Percentiles rank a stretch among this genome's conserved stretches.
phyloP scores from a whole-genome alignment of 2,113 vertebrate species.

The Lophura nycthemera region DNA sequence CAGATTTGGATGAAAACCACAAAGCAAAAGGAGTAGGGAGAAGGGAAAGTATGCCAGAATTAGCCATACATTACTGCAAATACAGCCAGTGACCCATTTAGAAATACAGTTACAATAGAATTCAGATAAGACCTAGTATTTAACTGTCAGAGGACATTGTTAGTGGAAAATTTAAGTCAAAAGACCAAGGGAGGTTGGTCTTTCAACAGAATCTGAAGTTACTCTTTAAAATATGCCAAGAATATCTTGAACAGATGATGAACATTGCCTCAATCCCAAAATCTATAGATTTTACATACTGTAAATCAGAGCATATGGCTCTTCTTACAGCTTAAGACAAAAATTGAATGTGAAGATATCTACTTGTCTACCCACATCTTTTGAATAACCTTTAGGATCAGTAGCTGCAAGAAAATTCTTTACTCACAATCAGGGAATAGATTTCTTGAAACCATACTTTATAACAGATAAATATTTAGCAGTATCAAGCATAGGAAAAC shows the following conservation, averaged over 20 bases:
- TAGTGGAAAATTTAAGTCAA: neutral
- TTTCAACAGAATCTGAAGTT: neutral
- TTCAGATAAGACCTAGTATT: neutral
- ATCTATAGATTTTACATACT: constrained; percentile 46
- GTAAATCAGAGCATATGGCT: constrained; percentile 60
- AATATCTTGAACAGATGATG: constrained; percentile 11
- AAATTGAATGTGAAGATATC: constrained; percentile 21
- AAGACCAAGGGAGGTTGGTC: neutral
- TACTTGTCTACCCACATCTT: constrained; percentile 44
- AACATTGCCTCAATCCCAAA: constrained; percentile 8
- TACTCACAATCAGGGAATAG: neutral
- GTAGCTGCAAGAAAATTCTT: constrained; percentile 20
- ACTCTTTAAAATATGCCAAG: neutral
- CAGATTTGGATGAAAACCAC: neutral
- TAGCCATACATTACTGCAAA: neutral
- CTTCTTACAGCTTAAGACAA: constrained; percentile 38
- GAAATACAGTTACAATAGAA: neutral
- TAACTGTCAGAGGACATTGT: neutral
- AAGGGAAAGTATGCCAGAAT: neutral
- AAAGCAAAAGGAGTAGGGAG: neutral
- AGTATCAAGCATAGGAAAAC: neutral
- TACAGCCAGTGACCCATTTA: neutral
- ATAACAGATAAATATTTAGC: neutral
- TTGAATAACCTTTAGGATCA: constrained; percentile 51
- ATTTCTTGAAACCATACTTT: neutral